Conservation (phyloP, 2,113 vertebrate genomes). For the Gobio gobio region DNA sequence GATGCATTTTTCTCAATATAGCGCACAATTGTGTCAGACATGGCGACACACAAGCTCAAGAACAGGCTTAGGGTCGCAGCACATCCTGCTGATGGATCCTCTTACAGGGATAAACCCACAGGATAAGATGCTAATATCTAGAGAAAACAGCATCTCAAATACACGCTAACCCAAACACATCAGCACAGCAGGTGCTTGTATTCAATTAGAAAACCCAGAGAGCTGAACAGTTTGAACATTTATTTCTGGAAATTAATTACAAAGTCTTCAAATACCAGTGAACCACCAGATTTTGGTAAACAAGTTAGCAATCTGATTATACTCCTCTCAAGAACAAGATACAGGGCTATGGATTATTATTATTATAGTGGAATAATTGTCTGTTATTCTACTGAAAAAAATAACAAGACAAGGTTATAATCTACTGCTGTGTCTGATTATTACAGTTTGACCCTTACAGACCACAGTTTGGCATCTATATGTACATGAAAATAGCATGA, state of each 20-base stretch:
- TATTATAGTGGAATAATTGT: constrained; percentile 61
- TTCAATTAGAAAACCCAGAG: constrained; percentile 24
- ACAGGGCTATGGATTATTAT: constrained; percentile 66
- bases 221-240: constrained; percentile 80
- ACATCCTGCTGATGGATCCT: not conserved
- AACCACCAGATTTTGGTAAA: constrained; percentile 74
- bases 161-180: not conserved
- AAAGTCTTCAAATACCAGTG: constrained; percentile 78
- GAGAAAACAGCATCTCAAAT: not conserved
- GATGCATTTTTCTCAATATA: not conserved
- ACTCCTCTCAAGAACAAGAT: constrained; percentile 67
- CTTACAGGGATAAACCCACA: constrained; percentile 23
- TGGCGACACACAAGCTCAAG: constrained; percentile 9
- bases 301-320: constrained; percentile 65
- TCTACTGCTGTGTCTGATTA: constrained; percentile 38
- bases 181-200: not conserved
- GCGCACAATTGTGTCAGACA: not conserved
- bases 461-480: constrained; percentile 58
- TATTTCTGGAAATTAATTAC: constrained; percentile 83
- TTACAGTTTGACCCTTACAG: constrained; percentile 62
- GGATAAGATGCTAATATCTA: constrained; percentile 8
- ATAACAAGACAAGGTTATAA: constrained; percentile 51
- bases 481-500: constrained; percentile 50
- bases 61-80: not conserved
- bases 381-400: constrained; percentile 64